phyloP scores from a whole-genome alignment of 2,797 vertebrate species.

The Myotis vivesi region DNA sequence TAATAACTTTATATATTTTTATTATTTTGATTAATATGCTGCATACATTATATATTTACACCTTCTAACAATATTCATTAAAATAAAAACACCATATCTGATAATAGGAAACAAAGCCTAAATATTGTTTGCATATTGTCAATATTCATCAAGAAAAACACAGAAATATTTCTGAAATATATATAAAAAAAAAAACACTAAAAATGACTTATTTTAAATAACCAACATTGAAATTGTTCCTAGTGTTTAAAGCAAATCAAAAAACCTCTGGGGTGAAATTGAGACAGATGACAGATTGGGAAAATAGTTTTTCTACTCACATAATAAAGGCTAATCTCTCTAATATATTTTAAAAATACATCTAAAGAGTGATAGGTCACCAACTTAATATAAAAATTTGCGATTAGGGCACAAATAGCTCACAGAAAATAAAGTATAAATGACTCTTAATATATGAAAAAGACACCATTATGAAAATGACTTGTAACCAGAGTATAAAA shows the following conservation, averaged over 20 bases:
- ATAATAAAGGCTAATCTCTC: background rate
- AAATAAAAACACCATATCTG: background rate
- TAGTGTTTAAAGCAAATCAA: background rate
- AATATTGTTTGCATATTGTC: background rate
- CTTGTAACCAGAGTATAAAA: background rate
- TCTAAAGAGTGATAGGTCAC: background rate
- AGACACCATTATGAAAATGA: background rate
- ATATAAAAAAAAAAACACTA: background rate
- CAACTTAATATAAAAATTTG: background rate
- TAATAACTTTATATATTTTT: background rate
- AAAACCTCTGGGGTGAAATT: background rate
- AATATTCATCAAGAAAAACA: background rate
- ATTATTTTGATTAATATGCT: background rate
- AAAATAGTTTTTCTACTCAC: background rate
- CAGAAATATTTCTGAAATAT: conserved; percentile 16
- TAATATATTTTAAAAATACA: background rate
- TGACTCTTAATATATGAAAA: background rate
- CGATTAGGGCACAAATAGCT: background rate
- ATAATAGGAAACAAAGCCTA: background rate
- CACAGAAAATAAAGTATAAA: background rate
- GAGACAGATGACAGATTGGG: background rate
- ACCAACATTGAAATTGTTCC: background rate
- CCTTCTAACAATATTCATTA: conserved; percentile 12
- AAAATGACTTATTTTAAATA: background rate
- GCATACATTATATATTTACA: background rate